Evolutionary conservation across 2,888 invertebrate genomes (phyloP).

Genomic region (Tromatobia lineatoria): DNA sequence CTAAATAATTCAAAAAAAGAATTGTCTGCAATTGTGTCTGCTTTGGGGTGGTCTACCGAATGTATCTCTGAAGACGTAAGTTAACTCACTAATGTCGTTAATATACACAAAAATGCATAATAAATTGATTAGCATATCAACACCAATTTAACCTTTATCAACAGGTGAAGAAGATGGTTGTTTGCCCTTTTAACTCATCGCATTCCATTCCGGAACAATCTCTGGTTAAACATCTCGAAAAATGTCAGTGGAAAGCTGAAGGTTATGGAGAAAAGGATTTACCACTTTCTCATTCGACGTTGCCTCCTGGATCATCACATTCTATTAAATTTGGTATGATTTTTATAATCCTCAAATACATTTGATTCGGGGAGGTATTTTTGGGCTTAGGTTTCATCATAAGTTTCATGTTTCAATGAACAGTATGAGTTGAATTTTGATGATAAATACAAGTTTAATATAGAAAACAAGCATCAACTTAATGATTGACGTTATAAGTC

Average conservation of each 20-base stretch:
- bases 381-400: too few species aligned
- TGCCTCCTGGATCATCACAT: slow-evolving; percentile 78
- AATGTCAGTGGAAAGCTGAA: slow-evolving; percentile 85
- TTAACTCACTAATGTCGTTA: slow-evolving; percentile 24
- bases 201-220: slow-evolving; percentile 85
- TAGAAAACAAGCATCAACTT: too few species aligned
- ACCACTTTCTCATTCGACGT: slow-evolving; percentile 85
- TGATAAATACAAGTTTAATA: too few species aligned
- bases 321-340: slow-evolving; percentile 82
- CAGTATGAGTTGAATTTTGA: too few species aligned
- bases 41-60: slow-evolving; percentile 75
- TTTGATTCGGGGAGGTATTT: too few species aligned
- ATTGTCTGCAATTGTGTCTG: slow-evolving; percentile 69
- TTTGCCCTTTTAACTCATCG: slow-evolving; percentile 85
- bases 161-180: slow-evolving; percentile 79
- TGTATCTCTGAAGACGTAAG: slow-evolving; percentile 73
- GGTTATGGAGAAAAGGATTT: slow-evolving; percentile 85
- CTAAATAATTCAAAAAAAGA: slow-evolving; percentile 68
- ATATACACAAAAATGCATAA: neutral
- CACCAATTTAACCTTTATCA: slow-evolving; percentile 1
- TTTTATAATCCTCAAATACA: neutral
- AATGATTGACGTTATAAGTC: too few species aligned
- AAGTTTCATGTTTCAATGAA: too few species aligned
- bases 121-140: neutral
- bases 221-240: slow-evolving; percentile 84